Evolutionary conservation across 1,140 invertebrate genomes (phyloP).

Genomic region (Euglossa dilemma): DNA sequence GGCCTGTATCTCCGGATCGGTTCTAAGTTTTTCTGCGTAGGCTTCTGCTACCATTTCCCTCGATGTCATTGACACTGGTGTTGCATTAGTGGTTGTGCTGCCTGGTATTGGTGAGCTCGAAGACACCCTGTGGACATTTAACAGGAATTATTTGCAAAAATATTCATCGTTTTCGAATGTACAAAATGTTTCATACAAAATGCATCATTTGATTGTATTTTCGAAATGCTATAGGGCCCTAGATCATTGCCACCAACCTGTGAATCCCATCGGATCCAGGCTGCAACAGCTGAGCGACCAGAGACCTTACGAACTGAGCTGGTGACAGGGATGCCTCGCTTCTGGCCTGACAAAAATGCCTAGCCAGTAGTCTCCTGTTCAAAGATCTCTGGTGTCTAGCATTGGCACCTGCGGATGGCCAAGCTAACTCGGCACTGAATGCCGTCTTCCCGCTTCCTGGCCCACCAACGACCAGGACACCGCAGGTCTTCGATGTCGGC

Average conservation of each 20-base stretch:
- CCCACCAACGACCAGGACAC: constrained; percentile 92
- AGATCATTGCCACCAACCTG: constrained; percentile 32
- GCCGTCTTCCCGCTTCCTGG: constrained; percentile 94
- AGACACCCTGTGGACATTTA: constrained; percentile 29
- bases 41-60: constrained; percentile 86
- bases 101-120: constrained; percentile 40
- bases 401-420: constrained; percentile 86
- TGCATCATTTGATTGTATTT: too few species aligned
- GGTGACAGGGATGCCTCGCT: constrained; percentile 86
- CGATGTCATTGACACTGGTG: constrained; percentile 68
- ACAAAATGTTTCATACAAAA: too few species aligned
- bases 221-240: too few species aligned
- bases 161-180: background rate
- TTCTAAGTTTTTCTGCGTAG: constrained; percentile 90
- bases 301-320: constrained; percentile 90
- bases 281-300: constrained; percentile 89
- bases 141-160: background rate
- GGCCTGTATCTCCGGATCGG: constrained; percentile 89
- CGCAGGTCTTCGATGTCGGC: constrained; percentile 89
- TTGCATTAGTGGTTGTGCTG: constrained; percentile 40
- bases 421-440: constrained; percentile 92
- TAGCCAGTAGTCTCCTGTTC: constrained; percentile 89
- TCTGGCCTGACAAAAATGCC: constrained; percentile 90
- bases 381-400: constrained; percentile 88
- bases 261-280: constrained; percentile 78